Conservation (phyloP, 2,888 invertebrate genomes). For the Tetanocera ferruginea region DNA sequence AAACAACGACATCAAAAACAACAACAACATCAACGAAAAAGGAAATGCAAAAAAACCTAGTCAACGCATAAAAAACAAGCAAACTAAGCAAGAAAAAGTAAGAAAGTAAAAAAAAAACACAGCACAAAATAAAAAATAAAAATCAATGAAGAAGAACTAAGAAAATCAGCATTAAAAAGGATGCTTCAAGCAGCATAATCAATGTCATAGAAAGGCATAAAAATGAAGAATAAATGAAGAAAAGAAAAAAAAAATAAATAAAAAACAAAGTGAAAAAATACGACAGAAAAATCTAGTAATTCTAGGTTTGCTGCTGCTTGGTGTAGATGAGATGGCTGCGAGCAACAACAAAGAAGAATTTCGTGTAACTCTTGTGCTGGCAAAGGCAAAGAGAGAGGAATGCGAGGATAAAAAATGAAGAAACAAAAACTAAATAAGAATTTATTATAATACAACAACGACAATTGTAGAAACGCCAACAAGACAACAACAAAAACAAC, state of each 20-base stretch:
- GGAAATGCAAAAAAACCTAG: slow-evolving; percentile 18
- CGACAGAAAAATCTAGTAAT: not conserved
- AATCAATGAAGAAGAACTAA: not conserved
- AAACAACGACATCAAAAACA: slow-evolving; percentile 6
- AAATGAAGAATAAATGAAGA: not conserved
- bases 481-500: slow-evolving; percentile 7
- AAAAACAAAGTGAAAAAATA: no score
- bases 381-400: not conserved
- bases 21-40: not conserved
- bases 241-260: not conserved
- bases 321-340: no score
- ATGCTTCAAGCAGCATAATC: not conserved
- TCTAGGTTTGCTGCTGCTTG: no score
- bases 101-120: slow-evolving; percentile 1
- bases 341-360: not conserved
- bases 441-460: not conserved
- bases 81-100: slow-evolving; percentile 24
- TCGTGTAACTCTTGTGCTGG: not conserved
- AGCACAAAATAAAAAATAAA: slow-evolving; percentile 18
- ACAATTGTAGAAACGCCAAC: slow-evolving; percentile 29
- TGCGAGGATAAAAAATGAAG: not conserved
- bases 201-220: not conserved
- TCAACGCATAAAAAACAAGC: not conserved
- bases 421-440: slow-evolving; percentile 19
- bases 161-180: slow-evolving; percentile 5